Base-by-base conservation (phyloP, 2,113 vertebrate species). In the Mirounga angustirostris region DNA sequence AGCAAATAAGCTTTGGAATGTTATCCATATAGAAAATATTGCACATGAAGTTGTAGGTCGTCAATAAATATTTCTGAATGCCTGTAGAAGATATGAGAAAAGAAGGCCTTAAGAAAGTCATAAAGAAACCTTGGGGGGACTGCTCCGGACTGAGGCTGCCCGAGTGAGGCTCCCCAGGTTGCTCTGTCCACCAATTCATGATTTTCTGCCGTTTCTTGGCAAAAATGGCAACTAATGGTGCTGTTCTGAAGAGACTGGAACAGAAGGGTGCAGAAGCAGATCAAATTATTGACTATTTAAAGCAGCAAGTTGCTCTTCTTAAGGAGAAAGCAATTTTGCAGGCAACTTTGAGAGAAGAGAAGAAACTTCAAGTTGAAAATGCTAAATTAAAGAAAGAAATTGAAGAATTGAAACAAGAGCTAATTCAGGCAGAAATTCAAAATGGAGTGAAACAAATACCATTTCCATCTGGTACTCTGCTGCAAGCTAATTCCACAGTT, bases 311-410 rank as follows among this genome's bases (percentile, higher is more conserved):
- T 40, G 40, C 40, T 40, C 40, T 40, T 40, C 40, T 40, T 40
- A 40, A 40, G 40, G 40, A 40, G 40, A 40, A 40, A 40, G 40
- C 40, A 40, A 40, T 99, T 95, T 98, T 99, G 92, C 99, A 99
- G 98, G 99, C 99, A 98, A 99, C 99, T 87, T 98, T 99, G 40
- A 98, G 99, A 97, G 99, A 99, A 98, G 99, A 99, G 98, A 99
- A 99, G 99, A 99, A 99, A 95, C 99, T 99, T 91, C 99, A 99
- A 98, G 99, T 99, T 97, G 99, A 99, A 99, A 99, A 99, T 97
- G 99, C 99, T 88, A 99, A 99, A 98, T 96, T 99, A 98, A 99
- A 99, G 98, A 99, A 99, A 95, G 99, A 99, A 99, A 99, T 99
- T 26, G 99, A 99, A 96, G 99, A 98, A 15, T 97, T 99, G 89